Evolutionary conservation across 2,797 vertebrate genomes (phyloP).

Genomic region (Tragelaphus oryx): DNA sequence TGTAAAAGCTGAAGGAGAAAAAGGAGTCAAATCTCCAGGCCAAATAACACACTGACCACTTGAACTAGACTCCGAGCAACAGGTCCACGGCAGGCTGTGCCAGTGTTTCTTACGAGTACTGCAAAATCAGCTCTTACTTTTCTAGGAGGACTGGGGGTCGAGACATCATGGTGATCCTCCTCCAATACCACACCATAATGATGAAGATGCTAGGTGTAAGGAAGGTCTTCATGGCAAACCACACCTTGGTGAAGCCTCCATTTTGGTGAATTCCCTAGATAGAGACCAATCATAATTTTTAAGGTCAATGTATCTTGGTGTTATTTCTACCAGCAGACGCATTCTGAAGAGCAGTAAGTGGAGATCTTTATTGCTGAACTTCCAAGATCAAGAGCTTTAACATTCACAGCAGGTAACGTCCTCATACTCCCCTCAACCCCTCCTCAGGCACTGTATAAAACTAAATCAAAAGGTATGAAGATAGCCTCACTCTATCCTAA

Average conservation of each 20-base stretch:
- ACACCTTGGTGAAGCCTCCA: conserved; percentile 97
- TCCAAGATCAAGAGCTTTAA: not conserved
- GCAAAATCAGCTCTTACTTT: conserved; percentile 86
- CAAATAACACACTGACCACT: not conserved
- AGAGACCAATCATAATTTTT: not conserved
- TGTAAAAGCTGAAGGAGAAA: not conserved
- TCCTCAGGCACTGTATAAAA: not conserved
- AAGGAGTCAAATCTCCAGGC: not conserved
- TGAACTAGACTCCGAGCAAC: not conserved
- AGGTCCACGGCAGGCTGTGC: not conserved
- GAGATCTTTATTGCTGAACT: not conserved
- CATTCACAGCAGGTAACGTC: not conserved
- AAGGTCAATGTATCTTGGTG: not conserved
- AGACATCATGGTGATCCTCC: conserved; percentile 93
- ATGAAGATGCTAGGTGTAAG: conserved; percentile 96
- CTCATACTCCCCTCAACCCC: too few species aligned
- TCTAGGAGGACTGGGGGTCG: conserved; percentile 94
- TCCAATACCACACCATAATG: conserved; percentile 99
- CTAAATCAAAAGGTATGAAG: not conserved
- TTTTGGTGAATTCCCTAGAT: conserved; percentile 95
- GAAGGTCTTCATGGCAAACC: conserved; percentile 99
- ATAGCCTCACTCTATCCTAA: not conserved
- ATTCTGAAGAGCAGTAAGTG: not conserved
- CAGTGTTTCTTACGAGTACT: not conserved
- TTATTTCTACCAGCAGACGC: not conserved